Evolutionary conservation across 2,113 vertebrate species (phyloP), one percentile per base, ranked within the genome.

Genomic region (Cathartes aura): DNA sequence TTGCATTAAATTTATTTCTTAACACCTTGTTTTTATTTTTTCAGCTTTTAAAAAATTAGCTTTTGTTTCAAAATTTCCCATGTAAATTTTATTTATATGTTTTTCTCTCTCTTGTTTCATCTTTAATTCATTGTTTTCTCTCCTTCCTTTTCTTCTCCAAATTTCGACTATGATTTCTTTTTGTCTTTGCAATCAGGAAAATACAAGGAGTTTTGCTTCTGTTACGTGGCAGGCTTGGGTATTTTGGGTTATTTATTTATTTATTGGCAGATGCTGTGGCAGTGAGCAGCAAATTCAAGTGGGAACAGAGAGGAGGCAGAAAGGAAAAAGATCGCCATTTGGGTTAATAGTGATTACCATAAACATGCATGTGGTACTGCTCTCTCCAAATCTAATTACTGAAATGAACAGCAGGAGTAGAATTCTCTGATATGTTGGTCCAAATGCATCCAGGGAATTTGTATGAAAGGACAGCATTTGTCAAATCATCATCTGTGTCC

Each of bases 351-450:
- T 62, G 60, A 96, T 96, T 96, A 82, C 80, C 48, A 92, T 76
- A 95, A 95, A 92, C 70, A 60, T n/a, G 34, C 52, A 88, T 81
- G 58, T 83, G 78, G 90, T 48, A 76, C 21, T 15, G 42, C 53
- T 93, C 52, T 59, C 47, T 97, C 59, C 30, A 96, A 90, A 96
- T 90, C 79, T 89, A 94, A 97, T 98, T 96, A 95, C 56, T 80
- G 85, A 91, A 93, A 93, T 96, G 79, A 97, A 92, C 74, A 92
- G 45, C 26, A 68, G 62, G n/a, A 93, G 81, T 24, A 95, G 88
- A 92, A 94, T 93, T 87, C 58, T 92, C 62, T 67, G 64, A 50
- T 88, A 48, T 6, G 18, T 85, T 87, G 67, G 27, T 70, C 45
- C 72, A 96, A 88, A 92, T 55, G 17, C 64, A 90, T n/a, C 48